Evolutionary conservation across 2,888 invertebrate species (phyloP).

Genomic region (Exephanes ischioxanthus): DNA sequence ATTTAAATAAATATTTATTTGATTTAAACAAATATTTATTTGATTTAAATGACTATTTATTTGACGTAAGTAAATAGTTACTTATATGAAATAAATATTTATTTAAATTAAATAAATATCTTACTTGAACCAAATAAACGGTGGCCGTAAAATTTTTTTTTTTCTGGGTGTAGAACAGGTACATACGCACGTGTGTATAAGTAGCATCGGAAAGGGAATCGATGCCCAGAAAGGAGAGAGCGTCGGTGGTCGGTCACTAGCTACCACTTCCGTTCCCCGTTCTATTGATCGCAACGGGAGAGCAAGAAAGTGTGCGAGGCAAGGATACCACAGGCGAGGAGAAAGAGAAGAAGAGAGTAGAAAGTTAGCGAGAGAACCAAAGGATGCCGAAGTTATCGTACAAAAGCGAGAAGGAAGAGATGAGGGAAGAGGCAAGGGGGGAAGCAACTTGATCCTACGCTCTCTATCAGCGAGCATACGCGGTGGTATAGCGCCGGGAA

Average conservation of each 20-base stretch:
- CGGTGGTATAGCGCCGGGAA: conserved; percentile 11
- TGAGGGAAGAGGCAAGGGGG: conserved; percentile 22
- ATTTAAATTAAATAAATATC: too few relatives aligned
- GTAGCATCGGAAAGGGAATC: conserved; percentile 69
- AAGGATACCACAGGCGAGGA: conserved; percentile 21
- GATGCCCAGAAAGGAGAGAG: conserved; percentile 73
- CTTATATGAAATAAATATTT: too few relatives aligned
- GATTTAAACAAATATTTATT: too few relatives aligned
- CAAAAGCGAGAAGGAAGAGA: conserved; percentile 34
- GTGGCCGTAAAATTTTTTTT: too few relatives aligned
- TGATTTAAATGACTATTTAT: too few relatives aligned
- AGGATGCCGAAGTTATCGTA: conserved; percentile 11
- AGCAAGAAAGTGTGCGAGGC: conserved; percentile 38
- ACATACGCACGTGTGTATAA: conserved; percentile 53
- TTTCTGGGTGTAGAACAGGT: neutral
- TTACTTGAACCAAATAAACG: too few relatives aligned
- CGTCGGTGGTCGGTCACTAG: conserved; percentile 75
- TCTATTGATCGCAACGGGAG: conserved; percentile 63
- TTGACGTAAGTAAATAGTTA: too few relatives aligned
- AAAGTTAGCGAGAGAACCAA: conserved; percentile 30
- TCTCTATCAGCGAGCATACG: conserved; percentile 25
- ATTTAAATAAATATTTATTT: too few relatives aligned
- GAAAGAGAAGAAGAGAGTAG: conserved; percentile 28
- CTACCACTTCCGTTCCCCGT: conserved; percentile 76
- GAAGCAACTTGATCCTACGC: conserved; percentile 49